Conservation (phyloP, 2,113 vertebrate genomes). For the Megaceryle torquata region DNA sequence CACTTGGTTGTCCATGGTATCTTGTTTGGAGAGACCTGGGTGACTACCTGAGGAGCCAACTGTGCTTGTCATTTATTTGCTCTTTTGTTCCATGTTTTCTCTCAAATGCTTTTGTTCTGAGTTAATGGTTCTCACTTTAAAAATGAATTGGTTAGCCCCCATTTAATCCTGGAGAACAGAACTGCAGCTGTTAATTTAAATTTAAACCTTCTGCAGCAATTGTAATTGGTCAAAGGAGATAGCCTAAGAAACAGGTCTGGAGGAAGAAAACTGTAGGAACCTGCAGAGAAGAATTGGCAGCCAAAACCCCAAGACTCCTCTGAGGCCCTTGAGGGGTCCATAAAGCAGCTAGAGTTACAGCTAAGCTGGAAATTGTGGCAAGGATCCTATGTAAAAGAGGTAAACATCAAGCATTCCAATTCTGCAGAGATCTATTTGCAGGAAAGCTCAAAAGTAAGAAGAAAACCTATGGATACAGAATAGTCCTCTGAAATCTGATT, state of each 20-base stretch:
- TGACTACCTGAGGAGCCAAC: background rate
- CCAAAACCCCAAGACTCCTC: background rate
- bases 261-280: background rate
- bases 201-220: background rate
- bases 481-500: background rate
- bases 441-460: background rate
- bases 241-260: background rate
- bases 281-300: background rate
- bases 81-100: background rate
- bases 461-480: background rate
- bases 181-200: background rate
- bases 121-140: background rate
- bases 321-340: background rate
- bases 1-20: background rate
- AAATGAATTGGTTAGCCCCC: background rate
- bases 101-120: background rate
- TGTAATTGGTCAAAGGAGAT: background rate
- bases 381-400: background rate
- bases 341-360: background rate
- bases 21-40: background rate
- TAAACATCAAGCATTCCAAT: background rate
- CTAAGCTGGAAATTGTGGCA: background rate
- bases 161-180: background rate
- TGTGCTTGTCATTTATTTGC: rapidly evolving
- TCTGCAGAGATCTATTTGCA: background rate